Evolutionary conservation across 2,888 invertebrate genomes (phyloP), one percentile per base, ranked within the genome.

Genomic region (Sphinx pinastri): DNA sequence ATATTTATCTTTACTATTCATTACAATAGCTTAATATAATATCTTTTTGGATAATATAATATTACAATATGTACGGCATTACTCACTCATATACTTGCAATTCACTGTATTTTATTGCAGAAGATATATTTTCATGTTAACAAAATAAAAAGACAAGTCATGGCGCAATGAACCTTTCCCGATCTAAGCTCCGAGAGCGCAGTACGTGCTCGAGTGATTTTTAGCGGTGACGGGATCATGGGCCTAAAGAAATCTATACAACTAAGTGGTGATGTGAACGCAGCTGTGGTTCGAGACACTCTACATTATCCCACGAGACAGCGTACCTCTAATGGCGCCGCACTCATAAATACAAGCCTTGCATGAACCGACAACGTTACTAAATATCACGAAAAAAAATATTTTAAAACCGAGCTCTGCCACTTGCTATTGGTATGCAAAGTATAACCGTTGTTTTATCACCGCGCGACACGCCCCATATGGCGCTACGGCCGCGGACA

Each of bases 201-300:
- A 76, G 77, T 77, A 83, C 81, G 83, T 83, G 84, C 79, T 81
- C 79, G 81, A 81, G 79, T 84, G 83, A 84, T 75, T 82, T 85
- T 71, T 71, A 71, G 74, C 75, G 73, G 72, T 76, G 76, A 74
- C 77, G 73, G 72, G 75, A 76, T 77, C 79, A 81, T 79, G 77
- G 77, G 74, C 77, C 74, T 76, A 60, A 74, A 76, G 71, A 73
- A 77, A 73, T 76, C 75, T 78, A 78, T 83, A 77, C 77, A 84
- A 81, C 82, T 83, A 85, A 83, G 80, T 82, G 81, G 78, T 79
- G 78, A 74, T 77, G 79, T 77, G 75, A 77, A 75, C 77, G 74
- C 80, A 84, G 78, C 81, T 84, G 85, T 74, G 81, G 71, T 78
- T 75, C 72, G 78, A 79, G 78, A 77, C 76, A 76, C 78, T 78